Base-by-base conservation (phyloP, 2,113 vertebrate genomes). In the Catharus minimus region DNA sequence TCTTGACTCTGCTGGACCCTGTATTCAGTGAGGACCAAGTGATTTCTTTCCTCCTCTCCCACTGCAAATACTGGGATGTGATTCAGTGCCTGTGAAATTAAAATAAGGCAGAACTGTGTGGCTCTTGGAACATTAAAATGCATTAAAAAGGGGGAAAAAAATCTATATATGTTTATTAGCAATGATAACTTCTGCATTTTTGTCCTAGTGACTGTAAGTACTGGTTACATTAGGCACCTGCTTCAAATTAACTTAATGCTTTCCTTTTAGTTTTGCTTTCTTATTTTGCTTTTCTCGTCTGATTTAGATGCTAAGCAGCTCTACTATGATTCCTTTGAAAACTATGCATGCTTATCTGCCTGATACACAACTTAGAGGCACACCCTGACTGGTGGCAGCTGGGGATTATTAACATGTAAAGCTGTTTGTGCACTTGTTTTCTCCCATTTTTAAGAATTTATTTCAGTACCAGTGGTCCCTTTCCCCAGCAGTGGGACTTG, bases 241-340 rank as follows among this genome's bases (percentile, higher is more conserved):
- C 71, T 57, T 86, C 57, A 14, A 61, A 81, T 88, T 83, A 81
- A 26, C 58, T 38, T 81, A 47, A 65, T 78, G 89, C 55, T 76
- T 68, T 88, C 62, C 65, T 90, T 90, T 65, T 41, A 49, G 46
- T 85, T 95, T 81, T 33, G 27, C 53, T 84, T 74, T 84, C 57
- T 82, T 86, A 65, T 72, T 81, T 92, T 76, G 41, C 50, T 79
- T 72, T 39, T 53, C 50, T 73, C 20, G 3, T 87, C 58, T 87
- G 50, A 87, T 94, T 89, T 86, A 89, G 65, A 84, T 89, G 91
- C 82, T 84, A 65, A 92, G 46, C 53, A 81, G 73, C 68, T 88
- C 52, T 60, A 6, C 78, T 85, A 74, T 91, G 90, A 95, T 92
- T 91, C 86, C 61, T 91, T 86, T 90, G 61, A 78, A 90, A 94